Conservation (phyloP, 2,888 invertebrate genomes). For the Vandiemenella viatica region DNA sequence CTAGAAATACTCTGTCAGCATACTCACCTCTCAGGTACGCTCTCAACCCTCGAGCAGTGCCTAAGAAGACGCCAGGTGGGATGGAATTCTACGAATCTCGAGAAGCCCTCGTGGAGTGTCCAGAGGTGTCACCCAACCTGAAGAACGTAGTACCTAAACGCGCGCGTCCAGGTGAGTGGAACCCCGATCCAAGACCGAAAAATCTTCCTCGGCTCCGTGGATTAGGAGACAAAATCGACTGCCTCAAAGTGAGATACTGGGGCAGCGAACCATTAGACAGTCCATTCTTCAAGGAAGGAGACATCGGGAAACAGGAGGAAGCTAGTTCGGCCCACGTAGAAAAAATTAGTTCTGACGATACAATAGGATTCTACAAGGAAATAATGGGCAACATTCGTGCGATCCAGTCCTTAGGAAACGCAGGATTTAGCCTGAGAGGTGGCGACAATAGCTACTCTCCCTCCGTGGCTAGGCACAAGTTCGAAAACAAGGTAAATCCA, state of each 20-base stretch:
- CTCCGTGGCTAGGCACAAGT: too few relatives aligned
- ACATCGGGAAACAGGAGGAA: conserved; percentile 17
- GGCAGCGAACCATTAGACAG: conserved; percentile 59
- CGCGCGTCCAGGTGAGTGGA: conserved; percentile 22
- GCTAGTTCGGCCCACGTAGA: neutral
- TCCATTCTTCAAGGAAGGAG: conserved; percentile 43
- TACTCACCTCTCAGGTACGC: conserved; percentile 51
- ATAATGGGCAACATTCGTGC: conserved; percentile 1
- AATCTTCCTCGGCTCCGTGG: conserved; percentile 36
- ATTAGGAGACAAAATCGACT: conserved; percentile 58
- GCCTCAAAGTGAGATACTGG: conserved; percentile 50
- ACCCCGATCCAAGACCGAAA: conserved; percentile 19
- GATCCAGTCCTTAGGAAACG: too few relatives aligned
- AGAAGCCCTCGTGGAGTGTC: conserved; percentile 25
- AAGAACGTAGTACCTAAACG: conserved; percentile 24
- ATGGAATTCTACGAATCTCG: conserved; percentile 58
- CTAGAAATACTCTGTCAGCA: conserved; percentile 29
- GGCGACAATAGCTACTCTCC: too few relatives aligned
- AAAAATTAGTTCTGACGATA: neutral
- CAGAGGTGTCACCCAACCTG: conserved; percentile 24
- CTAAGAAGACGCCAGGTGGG: conserved; percentile 45
- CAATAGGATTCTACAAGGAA: conserved; percentile 2
- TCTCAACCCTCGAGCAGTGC: conserved; percentile 44
- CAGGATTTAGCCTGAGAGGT: too few relatives aligned
- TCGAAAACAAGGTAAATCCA: too few relatives aligned